Conservation (phyloP, 2,888 invertebrate genomes). For the Agriopis leucophaearia region DNA sequence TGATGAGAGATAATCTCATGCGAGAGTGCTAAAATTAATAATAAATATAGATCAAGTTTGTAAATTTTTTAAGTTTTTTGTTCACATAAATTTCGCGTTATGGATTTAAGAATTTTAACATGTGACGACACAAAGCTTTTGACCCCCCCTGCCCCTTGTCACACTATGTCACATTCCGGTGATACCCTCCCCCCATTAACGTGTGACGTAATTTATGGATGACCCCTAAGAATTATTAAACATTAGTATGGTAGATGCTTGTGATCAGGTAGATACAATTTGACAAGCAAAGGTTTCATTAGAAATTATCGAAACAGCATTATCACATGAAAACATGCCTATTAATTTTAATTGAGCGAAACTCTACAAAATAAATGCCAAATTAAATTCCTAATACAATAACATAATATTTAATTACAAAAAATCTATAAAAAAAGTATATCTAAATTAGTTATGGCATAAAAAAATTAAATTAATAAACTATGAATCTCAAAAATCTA, state of each 20-base stretch:
- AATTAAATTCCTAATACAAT: conserved; percentile 62
- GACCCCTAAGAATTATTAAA: conserved; percentile 22
- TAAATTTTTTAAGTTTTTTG: too few relatives aligned
- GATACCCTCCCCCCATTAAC: too few relatives aligned
- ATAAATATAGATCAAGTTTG: too few relatives aligned
- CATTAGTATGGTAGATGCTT: conserved; percentile 29
- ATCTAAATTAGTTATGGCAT: conserved; percentile 85
- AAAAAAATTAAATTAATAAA: conserved; percentile 73
- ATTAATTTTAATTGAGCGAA: conserved; percentile 77
- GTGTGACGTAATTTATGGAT: too few relatives aligned
- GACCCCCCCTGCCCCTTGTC: too few relatives aligned
- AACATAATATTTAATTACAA: conserved; percentile 63
- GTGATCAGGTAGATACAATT: conserved; percentile 21
- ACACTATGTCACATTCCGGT: too few relatives aligned
- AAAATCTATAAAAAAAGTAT: conserved; percentile 72
- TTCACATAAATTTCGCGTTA: too few relatives aligned
- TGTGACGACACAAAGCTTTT: too few relatives aligned
- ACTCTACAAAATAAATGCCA: conserved; percentile 71
- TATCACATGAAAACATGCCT: conserved; percentile 50
- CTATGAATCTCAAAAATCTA: conserved; percentile 76
- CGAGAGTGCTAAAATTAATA: too few relatives aligned
- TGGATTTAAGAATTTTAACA: too few relatives aligned
- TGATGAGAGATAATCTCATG: too few relatives aligned
- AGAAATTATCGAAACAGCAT: conserved; percentile 17
- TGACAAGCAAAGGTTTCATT: conserved; percentile 17